phyloP scores from a whole-genome alignment of 2,113 vertebrate genomes.

The Paedocypris sp. region DNA sequence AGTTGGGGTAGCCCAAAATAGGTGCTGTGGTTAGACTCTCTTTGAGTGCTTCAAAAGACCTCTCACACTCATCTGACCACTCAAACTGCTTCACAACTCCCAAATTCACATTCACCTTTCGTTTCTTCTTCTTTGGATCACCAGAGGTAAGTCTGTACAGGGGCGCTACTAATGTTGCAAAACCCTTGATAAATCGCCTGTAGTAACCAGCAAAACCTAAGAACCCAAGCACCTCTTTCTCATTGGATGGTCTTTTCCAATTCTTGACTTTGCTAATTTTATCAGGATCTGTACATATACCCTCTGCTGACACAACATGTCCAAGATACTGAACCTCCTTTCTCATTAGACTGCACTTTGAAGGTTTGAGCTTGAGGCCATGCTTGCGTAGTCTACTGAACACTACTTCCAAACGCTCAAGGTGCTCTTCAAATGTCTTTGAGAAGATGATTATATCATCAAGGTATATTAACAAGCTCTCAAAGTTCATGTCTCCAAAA shows the following conservation, averaged over 20 bases:
- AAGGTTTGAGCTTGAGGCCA: slow-evolving; percentile 5
- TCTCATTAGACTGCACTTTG: not conserved
- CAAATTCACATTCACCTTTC: too few species aligned
- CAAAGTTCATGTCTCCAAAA: not conserved
- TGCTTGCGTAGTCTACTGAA: not conserved
- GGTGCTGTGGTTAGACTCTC: not conserved
- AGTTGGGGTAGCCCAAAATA: not conserved
- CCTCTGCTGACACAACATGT: too few species aligned
- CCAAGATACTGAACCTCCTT: too few species aligned
- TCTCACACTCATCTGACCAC: not conserved
- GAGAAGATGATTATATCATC: slow-evolving; percentile 2
- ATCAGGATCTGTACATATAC: not conserved
- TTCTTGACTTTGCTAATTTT: not conserved
- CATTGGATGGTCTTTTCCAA: not conserved
- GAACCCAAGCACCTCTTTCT: not conserved
- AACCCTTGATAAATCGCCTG: not conserved
- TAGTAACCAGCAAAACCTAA: not conserved
- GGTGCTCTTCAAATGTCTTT: not conserved
- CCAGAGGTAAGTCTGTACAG: too few species aligned
- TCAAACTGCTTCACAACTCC: not conserved
- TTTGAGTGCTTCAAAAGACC: not conserved
- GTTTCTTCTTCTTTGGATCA: too few species aligned
- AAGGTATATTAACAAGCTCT: not conserved
- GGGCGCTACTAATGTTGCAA: too few species aligned
- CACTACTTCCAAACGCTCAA: not conserved